Base-by-base conservation (phyloP, 2,797 vertebrate species). In the Sciaenops ocellatus region DNA sequence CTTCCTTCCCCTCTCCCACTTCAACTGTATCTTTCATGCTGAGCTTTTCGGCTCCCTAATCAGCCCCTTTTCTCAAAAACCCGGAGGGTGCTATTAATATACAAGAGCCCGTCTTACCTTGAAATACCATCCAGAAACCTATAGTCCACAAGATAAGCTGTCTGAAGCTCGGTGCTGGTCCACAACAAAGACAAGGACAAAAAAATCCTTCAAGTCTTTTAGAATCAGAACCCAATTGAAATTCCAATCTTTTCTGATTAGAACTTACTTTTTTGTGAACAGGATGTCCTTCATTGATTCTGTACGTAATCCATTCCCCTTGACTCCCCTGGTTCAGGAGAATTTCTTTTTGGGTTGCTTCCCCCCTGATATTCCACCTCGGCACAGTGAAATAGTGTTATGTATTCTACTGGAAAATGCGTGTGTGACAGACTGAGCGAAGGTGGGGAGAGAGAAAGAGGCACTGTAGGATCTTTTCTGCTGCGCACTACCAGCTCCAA, bases 91-190 rank as follows among this genome's bases (percentile, higher is more conserved):
- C 38, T 63, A 69, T 75, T 41, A 52, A 77, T 60, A 51, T 73
- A 66, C 56, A 67, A 73, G 46, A 86, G 73, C 24, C 28, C 0
- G 3, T 48, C 93, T 95, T 95, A 95, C 95, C 95, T 96, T 90
- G 30, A 89, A 89, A 87, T 85, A 72, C 44, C 69, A 87, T 90
- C 85, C 86, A 82, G 87, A 86, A 86, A 86, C 80, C 73, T 85
- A 90, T 91, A 94, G 91, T 94, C 93, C 94, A 90, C 83, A 73
- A 83, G 72, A 87, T 56, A 83, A 89, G 80, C 84, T 78, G 82
- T 80, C 78, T 73, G 79, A 90, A 87, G 80, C 68, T 74, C 17
- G 7, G 48, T 50, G 81, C 55, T 75, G 85, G 61, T 91, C 87
- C 88, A 80, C 57, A 76, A 47, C 44, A 74, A 69, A 60, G 57